phyloP scores from a whole-genome alignment of 2,888 invertebrate species.

The Nyleta sp. region DNA sequence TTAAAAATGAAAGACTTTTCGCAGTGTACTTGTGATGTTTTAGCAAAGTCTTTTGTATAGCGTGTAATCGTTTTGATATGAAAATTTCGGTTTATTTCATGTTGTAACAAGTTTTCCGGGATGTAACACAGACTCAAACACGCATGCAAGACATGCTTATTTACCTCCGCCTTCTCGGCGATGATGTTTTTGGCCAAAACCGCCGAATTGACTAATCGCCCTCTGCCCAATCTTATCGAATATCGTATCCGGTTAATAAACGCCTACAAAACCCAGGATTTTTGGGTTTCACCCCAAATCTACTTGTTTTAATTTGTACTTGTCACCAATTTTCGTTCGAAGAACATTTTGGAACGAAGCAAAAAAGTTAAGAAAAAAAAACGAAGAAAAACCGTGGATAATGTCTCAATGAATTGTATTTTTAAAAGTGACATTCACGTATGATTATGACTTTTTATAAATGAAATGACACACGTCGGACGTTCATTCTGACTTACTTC shows the following conservation, averaged over 20 bases:
- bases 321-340: not conserved
- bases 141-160: slow-evolving; percentile 35
- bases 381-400: not conserved
- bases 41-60: too few species aligned
- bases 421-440: slow-evolving; percentile 18
- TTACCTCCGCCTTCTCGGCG: slow-evolving; percentile 78
- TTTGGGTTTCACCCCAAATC: slow-evolving; percentile 40
- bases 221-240: slow-evolving; percentile 78
- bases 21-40: too few species aligned
- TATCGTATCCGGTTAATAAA: slow-evolving; percentile 77
- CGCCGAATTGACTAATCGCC: slow-evolving; percentile 79
- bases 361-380: not conserved
- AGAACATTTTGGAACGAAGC: not conserved
- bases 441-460: slow-evolving; percentile 3
- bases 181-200: slow-evolving; percentile 79
- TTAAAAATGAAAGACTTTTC: too few species aligned
- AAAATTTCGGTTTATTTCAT: too few species aligned
- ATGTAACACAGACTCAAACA: too few species aligned
- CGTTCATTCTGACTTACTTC: slow-evolving; percentile 71
- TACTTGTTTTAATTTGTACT: slow-evolving; percentile 6
- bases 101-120: too few species aligned
- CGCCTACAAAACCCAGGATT: slow-evolving; percentile 76
- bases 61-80: too few species aligned
- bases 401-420: not conserved
- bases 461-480: too few species aligned